Evolutionary conservation across 2,113 vertebrate species (phyloP).

Genomic region (Brachypteracias leptosomus): DNA sequence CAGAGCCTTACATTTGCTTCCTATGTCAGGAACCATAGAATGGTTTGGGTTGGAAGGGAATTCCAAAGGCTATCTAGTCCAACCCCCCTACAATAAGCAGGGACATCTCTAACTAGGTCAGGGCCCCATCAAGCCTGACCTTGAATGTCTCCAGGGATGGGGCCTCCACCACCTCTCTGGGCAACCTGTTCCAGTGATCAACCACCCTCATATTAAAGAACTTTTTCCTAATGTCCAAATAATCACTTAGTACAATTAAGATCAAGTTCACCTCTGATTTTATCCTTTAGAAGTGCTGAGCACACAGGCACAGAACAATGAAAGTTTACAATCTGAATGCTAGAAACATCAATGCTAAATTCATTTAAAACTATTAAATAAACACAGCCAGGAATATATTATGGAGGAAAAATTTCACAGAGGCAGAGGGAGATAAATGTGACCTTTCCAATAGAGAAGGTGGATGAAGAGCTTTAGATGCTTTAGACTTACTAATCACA

Average conservation of each 20-base stretch:
- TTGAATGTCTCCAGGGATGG: too few relatives aligned
- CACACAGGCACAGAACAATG: not conserved
- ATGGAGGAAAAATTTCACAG: not conserved
- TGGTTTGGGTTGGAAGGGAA: too few relatives aligned
- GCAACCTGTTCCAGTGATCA: too few relatives aligned
- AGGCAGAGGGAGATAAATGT: not conserved
- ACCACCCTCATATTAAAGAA: too few relatives aligned
- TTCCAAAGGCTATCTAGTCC: too few relatives aligned
- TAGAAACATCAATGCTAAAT: not conserved
- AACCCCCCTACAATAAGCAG: too few relatives aligned
- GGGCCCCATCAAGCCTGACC: too few relatives aligned
- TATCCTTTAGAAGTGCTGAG: not conserved
- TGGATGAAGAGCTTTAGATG: not conserved
- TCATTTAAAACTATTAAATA: not conserved
- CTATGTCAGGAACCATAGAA: not conserved
- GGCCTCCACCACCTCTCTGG: too few relatives aligned
- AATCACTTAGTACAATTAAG: not conserved
- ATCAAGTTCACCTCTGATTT: not conserved
- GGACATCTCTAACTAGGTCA: too few relatives aligned
- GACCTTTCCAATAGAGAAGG: not conserved
- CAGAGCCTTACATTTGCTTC: not conserved
- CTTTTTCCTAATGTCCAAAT: too few relatives aligned
- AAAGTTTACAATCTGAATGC: not conserved
- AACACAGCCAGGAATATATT: not conserved
- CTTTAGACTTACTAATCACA: not conserved